Evolutionary conservation across 2,113 vertebrate genomes (phyloP), one percentile per base, ranked within the genome.

Genomic region (Ophiodon elongatus): DNA sequence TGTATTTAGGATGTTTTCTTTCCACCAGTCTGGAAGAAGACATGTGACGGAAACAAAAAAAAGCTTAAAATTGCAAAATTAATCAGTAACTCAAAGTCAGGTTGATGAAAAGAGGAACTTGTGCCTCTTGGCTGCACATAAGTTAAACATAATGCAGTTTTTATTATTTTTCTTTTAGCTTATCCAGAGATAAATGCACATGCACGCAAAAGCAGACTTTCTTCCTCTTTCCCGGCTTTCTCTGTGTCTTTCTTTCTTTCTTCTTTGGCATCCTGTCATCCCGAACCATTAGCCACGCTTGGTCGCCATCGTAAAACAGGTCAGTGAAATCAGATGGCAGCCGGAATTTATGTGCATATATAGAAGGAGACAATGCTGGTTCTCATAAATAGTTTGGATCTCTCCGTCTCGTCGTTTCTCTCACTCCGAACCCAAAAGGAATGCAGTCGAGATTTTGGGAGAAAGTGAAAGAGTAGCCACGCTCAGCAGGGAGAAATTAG

Each of bases 281-380:
- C 76, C 66, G 74, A 91, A 81, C 77, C 82, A 80, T 88, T 79
- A 89, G 76, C 71, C 83, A 88, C 83, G 90, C 89, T 91, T 86
- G 82, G 86, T 82, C 88, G 67, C 81, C 19, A 17, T 59, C 69
- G 65, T 90, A 85, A 92, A 93, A 90, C 87, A 83, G 83, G 63
- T 91, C 87, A 82, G 80, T 78, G 86, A 86, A 89, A 76, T 85
- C 76, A 71, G 76, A 83, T 37, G 66, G 80, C 47, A 8, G 31
- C 47, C 70, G 60, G 56, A 39, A 87, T 91, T 89, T 90, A 90
- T 77, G 77, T 76, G 68, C 69, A 73, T 1, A 5, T 52, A 62
- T 73, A 75, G 73, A 4, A 4, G 69, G 59, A 81, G 82, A 87
- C 81, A 52, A 74, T 67, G 65, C 77, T 80, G 57, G 50, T 70